These are phyloP conservation scores for Poecilia gillii DNA, from an alignment of 2,797 vertebrate species.

Conservation along the genomic window DNA sequence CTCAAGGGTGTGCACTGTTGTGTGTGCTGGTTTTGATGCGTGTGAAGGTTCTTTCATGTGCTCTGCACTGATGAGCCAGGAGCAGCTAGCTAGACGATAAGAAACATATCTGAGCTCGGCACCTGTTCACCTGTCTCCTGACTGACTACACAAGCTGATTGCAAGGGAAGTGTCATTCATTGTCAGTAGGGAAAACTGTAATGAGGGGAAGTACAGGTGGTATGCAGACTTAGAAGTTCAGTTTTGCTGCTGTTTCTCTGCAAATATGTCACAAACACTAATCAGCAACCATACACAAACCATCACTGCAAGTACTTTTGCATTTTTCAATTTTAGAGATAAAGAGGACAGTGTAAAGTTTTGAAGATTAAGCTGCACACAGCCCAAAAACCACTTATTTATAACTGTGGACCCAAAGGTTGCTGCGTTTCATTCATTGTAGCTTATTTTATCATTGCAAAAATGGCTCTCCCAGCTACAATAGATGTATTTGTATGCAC, in stretches of 20 bases:
- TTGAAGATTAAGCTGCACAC: background rate
- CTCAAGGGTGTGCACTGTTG: conserved; percentile 21
- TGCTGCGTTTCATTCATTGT: background rate
- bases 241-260: background rate
- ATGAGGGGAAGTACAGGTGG: conserved; percentile 34
- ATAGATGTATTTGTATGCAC: background rate
- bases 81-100: conserved; percentile 62
- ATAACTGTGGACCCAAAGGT: background rate
- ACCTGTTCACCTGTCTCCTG: conserved; percentile 52
- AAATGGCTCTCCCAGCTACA: background rate
- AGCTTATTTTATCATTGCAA: background rate
- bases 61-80: conserved; percentile 56
- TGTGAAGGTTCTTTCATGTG: conserved; percentile 21
- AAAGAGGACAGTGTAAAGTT: background rate
- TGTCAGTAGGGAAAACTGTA: conserved; percentile 34
- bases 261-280: background rate
- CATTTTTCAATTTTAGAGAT: background rate
- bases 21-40: conserved; percentile 25
- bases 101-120: conserved; percentile 65
- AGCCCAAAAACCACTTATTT: background rate
- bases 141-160: conserved; percentile 41
- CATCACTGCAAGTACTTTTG: background rate
- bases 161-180: conserved; percentile 28
- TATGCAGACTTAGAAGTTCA: conserved; percentile 8
- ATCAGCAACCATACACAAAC: background rate